Evolutionary conservation across 1,140 invertebrate species (phyloP).

Genomic region (Megalopta genalis): DNA sequence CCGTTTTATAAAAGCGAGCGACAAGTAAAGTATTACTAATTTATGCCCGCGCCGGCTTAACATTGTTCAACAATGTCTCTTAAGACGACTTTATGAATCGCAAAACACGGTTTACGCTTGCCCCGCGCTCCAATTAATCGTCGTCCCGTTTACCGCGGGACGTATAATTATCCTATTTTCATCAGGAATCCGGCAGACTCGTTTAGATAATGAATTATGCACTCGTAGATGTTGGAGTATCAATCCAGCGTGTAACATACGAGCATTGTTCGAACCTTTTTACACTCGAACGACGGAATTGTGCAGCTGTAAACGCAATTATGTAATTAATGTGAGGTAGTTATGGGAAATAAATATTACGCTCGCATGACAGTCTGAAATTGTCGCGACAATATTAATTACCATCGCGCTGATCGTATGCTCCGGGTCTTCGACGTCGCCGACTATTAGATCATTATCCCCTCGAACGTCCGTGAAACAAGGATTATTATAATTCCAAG

Average conservation of each 20-base stretch:
- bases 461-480: neutral
- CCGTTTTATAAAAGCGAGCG: neutral
- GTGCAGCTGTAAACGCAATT: no score
- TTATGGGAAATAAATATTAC: neutral
- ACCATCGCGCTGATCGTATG: neutral
- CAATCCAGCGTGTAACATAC: slow-evolving; percentile 22
- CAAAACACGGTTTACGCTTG: neutral
- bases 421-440: neutral
- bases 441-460: neutral
- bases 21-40: slow-evolving; percentile 14
- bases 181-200: slow-evolving; percentile 6
- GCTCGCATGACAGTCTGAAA: neutral
- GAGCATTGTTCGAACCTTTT: neutral
- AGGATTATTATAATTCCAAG: neutral
- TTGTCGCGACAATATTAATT: neutral
- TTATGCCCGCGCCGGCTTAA: slow-evolving; percentile 12
- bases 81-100: slow-evolving; percentile 26
- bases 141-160: neutral
- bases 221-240: slow-evolving; percentile 9
- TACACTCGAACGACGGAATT: neutral
- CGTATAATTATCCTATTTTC: slow-evolving; percentile 39
- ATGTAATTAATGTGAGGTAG: neutral
- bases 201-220: slow-evolving; percentile 23
- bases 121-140: slow-evolving; percentile 6
- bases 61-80: slow-evolving; percentile 16